Base-by-base conservation (phyloP, 1,140 invertebrate genomes). In the Ceratina japonica region DNA sequence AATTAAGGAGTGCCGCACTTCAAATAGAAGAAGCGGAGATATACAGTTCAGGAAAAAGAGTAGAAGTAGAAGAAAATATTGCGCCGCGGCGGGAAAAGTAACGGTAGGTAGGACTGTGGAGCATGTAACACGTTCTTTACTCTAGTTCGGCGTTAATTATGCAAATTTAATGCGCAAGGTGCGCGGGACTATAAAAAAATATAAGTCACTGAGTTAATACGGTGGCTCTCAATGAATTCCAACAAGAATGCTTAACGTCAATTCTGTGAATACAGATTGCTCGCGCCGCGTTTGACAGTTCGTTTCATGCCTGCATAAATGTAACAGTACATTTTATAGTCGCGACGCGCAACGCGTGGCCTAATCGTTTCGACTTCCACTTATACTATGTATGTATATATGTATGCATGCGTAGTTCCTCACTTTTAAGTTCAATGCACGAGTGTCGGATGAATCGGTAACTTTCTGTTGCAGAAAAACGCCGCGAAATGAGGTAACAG, bases 81-180 rank as follows among this genome's bases (percentile, higher is more conserved):
- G 12, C 16, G 20, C 20, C 51, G 12, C 16, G 20, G 31, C 7
- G 22, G n/a, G 58, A 64, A 51, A 5, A 15, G 31, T 78, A 78
- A 78, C 75, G 75, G 59, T 78, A 63, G 49, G 0, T 20, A 72
- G 24, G 63, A 72, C 69, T 63, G 75, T 71, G 68, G 15, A 78
- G 63, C 31, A 18, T 8, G 18, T 58, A 66, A 52, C 31, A 37
- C 44, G 54, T 71, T 71, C 66, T 5, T 62, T 54, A 22, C 49
- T 27, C 13, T 71, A 54, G 54, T 27, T 22, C 18, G 7, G 27
- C 16, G 37, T 20, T 78, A 63, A 56, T 78, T 56, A 63, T 72
- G 75, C 31, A 72, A 78, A 64, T 77, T 22, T 54, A n/a, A 71
- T 71, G 10, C 13, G 7, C 15, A 15, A 4, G 4, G 10, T n/a